Evolutionary conservation across 2,888 invertebrate species (phyloP), one percentile per base, ranked within the genome.

Genomic region (Patella pellucida): DNA sequence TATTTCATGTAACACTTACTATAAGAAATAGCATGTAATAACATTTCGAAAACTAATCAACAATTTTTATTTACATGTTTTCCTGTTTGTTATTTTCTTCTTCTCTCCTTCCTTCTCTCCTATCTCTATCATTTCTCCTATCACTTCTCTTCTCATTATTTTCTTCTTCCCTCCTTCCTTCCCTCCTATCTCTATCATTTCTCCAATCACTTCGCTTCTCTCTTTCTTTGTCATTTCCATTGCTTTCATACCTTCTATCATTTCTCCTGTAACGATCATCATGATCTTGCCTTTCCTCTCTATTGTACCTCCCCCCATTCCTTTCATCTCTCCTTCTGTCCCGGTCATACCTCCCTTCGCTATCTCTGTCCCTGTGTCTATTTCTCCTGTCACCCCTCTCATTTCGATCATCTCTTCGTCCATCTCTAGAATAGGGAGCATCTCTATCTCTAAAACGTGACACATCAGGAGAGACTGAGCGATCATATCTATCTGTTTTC

Each of bases 161-260:
- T 16, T 76, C 56, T 52, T 56, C 74, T 50, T 70, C 69, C 41
- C 67, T 50, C 62, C 71, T 52, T 16, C 16, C 54, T 67, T 72
- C 75, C 16, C 71, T 50, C 41, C 74, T 50, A 69, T 77, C 78
- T 15, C 71, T 62, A 52, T 73, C 52, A 54, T 68, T n/a, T 7
- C 69, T 68, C 27, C 62, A 31, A n/a, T 41, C 67, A 27, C 68
- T 72, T 68, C 73, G 67, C 15, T 73, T 16, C 16, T 62, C 71
- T 41, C 52, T 52, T 50, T 74, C 68, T 16, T 72, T 70, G 16
- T 69, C 73, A 50, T 72, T 31, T 15, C 68, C 54, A 16, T 27
- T 19, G 2, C 71, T 62, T 15, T 69, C 52, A 51, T 72, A 56
- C 23, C 71, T 67, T 9, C 23, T 41, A 11, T 52, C 15, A 31